Conservation (phyloP, 2,113 vertebrate species). For the Tamias sibiricus region DNA sequence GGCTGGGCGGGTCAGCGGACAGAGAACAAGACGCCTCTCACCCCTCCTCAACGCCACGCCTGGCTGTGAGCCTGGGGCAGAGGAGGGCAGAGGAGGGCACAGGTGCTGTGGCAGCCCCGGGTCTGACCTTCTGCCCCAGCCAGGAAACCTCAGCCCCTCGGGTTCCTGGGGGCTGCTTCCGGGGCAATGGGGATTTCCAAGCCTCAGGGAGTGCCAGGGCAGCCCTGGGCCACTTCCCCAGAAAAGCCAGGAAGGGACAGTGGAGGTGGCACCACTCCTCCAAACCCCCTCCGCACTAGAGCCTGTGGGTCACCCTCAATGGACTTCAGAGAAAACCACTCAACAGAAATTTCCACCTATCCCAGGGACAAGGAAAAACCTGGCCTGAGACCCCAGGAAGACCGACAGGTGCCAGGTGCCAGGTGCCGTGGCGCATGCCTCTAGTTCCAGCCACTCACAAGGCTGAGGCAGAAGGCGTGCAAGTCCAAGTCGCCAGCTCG, state of each 20-base stretch:
- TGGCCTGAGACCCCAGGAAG: background rate
- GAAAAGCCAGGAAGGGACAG: background rate
- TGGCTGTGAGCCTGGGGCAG: accelerated
- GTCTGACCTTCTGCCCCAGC: too few species aligned
- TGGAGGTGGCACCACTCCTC: accelerated
- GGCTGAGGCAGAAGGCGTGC: too few species aligned
- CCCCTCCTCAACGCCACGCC: too few species aligned
- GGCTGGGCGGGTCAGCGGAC: background rate
- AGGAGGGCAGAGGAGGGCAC: accelerated
- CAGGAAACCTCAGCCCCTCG: background rate
- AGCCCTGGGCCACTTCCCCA: constrained; percentile 70
- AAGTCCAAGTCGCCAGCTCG: too few species aligned
- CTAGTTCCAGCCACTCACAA: too few species aligned
- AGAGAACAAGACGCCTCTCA: accelerated
- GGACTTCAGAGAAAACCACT: accelerated
- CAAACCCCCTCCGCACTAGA: background rate
- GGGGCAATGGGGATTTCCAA: constrained; percentile 64
- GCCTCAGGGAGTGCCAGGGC: background rate
- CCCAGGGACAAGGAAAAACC: accelerated
- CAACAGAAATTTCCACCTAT: accelerated
- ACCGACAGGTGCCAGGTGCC: too few species aligned
- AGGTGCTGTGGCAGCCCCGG: background rate
- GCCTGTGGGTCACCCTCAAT: accelerated
- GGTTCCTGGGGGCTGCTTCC: background rate
- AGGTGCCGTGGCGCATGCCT: too few species aligned